Base-by-base conservation (phyloP, 2,113 vertebrate species). In the Piprites chloris region DNA sequence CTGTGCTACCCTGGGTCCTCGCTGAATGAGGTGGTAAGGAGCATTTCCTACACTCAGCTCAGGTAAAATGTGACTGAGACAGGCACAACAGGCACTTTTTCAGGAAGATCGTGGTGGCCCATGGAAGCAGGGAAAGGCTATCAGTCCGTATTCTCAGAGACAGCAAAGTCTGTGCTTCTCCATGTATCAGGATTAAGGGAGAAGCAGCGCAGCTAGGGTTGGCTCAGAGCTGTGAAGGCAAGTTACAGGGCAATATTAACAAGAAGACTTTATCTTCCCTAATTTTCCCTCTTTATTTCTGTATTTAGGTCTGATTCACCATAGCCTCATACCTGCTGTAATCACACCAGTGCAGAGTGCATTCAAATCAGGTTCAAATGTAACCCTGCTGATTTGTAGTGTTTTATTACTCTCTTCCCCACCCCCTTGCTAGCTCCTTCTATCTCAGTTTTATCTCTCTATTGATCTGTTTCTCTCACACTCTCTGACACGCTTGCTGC, bases 381-480 rank as follows among this genome's bases (percentile, higher is more conserved):
- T 84, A 90, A 66, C 91, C 74, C 80, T 74, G 39, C 63, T 87
- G 92, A 52, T 87, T 69, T 74, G 58, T 58, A 42, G 65, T 58
- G 58, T 9, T 84, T 87, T 89, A 90, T 95, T 94, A 86, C 66
- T 81, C 33, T 87, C 42, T 47, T 83, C 92, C 89, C 95, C 87
- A 66, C 87, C 89, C 94, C 85, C 85, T 92, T 24, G 5, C 80
- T 20, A 2, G 71, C 89, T 96, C 75, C 85, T 95, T 96, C 94
- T 87, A 84, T 89, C 73, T 94, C 90, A 66, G 92, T 91, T 97
- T 97, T 97, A 96, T 97, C 97, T 97, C 84, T 85, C 80, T 92
- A 96, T 97, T 6, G 97, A 97, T 97, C 96, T 89, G 82, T 93
- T 91, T 93, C 96, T 94, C 93, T 95, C 97, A 91, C 93, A 90